Evolutionary conservation across 1,140 invertebrate species (phyloP), one percentile per base, ranked within the genome.

Genomic region (Papilio xuthus): DNA sequence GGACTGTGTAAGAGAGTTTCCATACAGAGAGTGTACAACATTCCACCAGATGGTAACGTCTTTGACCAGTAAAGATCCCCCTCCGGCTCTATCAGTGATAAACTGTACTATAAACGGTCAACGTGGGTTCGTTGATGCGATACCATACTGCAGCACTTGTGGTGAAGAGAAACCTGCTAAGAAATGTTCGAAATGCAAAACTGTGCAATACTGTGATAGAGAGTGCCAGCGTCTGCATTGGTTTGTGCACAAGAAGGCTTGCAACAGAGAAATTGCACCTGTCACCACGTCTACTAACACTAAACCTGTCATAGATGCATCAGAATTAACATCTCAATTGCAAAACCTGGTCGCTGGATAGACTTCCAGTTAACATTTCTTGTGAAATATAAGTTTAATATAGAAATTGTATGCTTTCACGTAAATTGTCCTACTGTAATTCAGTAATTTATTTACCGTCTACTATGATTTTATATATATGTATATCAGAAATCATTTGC

Each of bases 211-310:
- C 90, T 99, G 99, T 94, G 97, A 99, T 90, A 95, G 97, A 81
- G 96, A 97, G 84, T 99, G 99, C 92, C 99, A 99, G 92, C 96
- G 98, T 84, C 93, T 99, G 9, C 98, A 99, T 93, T 99, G 99
- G 99, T 97, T 97, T 84, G 96, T 98, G 82, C 99, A 99, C 91
- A 99, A 99, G 94, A 99, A 98, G 90, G 95, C 95, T 37, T 97
- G 97, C 83, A 94, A 95, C 10, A 94, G 96, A 83, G 93, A 96
- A 41, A 94, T 86, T 2, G 91, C 90, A 7, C 90, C 94, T 6
- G 85, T 90, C 13, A 80, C 85, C 18, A 67, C 83, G 10, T 23
- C 85, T 8, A 80, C 79, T 15, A 89, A 89, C 77, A 69, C 83
- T 44, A 93, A 93, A 83, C 79, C 82, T 4, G 89, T 87, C 41